Base-by-base conservation (phyloP, 2,888 invertebrate species). In the Rutpela maculata region DNA sequence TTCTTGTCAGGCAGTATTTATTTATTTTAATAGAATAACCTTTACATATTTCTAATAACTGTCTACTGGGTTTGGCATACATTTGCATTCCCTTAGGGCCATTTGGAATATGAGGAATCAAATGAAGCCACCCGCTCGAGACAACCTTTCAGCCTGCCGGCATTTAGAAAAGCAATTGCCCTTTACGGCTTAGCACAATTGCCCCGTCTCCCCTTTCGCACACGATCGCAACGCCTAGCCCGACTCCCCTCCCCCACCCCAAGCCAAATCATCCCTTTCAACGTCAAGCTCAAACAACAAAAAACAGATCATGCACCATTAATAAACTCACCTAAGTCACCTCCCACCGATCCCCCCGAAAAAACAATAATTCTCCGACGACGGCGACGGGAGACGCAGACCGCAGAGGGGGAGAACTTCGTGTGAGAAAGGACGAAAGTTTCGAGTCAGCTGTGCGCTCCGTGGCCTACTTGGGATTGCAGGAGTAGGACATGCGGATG, bases 401-500 rank as follows among this genome's bases (percentile, higher is more conserved):
- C 77, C 79, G 79, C 75, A 69, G 72, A 71, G 74, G 59, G 57
- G 65, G 65, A 65, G 63, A 26, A 65, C 62, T 62, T 60, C 57
- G 60, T 73, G 59, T 73, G 68, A 35, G 55, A 62, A 60, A 67
- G 62, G 71, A 75, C 65, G 78, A 78, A 71, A 78, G 68, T 78
- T 72, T 73, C 17, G n/a, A 72, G 68, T 77, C 74, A 72, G 75
- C 77, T 77, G 72, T 75, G 75, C 77, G 77, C 74, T 55, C 43
- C 59, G 26, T 77, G 76, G 71, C 79, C 80, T 79, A 79, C 77
- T 78, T 81, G 82, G 72, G 71, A 77, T 79, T 81, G 83, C 84
- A 82, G 83, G 84, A 85, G 85, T 86, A 86, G 87, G 86, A 85
- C 87, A 87, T 82, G 87, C 85, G 85, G 84, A 78, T 78, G 77